phyloP scores from a whole-genome alignment of 2,797 vertebrate genomes.

The Lepidocolaptes lacrymiger region DNA sequence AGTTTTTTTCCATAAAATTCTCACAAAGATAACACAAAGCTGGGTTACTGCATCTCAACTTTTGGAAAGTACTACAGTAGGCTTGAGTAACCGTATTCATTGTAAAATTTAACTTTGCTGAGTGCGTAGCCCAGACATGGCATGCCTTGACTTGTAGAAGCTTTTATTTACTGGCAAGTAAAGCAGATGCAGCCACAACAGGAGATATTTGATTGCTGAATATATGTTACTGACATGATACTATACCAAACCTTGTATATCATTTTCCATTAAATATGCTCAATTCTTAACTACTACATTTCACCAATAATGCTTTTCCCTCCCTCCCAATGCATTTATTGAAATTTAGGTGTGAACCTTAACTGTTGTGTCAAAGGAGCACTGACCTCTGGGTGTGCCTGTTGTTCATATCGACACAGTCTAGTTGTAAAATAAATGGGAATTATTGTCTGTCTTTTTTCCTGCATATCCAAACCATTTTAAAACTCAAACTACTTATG shows the following conservation, averaged over 20 bases:
- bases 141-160: background rate
- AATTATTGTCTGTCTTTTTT: background rate
- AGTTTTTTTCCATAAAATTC: background rate
- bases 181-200: background rate
- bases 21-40: background rate
- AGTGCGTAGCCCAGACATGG: background rate
- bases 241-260: background rate
- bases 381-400: background rate
- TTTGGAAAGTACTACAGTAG: background rate
- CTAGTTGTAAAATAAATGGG: background rate
- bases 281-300: background rate
- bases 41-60: background rate
- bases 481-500: background rate
- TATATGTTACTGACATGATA: background rate
- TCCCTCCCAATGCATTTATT: background rate
- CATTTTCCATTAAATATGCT: background rate
- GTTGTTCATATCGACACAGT: background rate
- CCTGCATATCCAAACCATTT: background rate
- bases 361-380: background rate
- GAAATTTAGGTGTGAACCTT: background rate
- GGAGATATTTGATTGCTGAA: background rate
- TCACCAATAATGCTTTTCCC: background rate
- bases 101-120: background rate
- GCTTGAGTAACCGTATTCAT: background rate
- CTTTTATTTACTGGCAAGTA: background rate